Evolutionary conservation across 2,113 vertebrate genomes (phyloP).

Genomic region (Corydoras sp.): DNA sequence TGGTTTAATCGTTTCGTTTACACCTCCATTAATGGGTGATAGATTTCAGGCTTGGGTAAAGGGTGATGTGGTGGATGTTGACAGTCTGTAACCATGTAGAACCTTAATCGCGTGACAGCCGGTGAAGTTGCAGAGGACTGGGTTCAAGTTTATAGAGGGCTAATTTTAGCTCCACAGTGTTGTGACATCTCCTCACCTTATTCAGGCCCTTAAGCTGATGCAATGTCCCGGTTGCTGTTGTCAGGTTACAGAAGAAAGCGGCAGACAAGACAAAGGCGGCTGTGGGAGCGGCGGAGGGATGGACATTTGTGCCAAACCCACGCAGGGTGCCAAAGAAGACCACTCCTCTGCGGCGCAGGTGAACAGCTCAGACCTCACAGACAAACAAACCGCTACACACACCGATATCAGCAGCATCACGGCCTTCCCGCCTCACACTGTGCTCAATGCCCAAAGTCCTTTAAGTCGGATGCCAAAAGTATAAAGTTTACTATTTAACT

Average conservation of each 20-base stretch:
- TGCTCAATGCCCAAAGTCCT: conserved; percentile 6
- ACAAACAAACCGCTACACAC: conserved; percentile 5
- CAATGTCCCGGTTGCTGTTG: not conserved
- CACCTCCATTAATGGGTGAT: not conserved
- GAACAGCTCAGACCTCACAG: conserved; percentile 6
- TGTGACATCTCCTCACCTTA: conserved; percentile 6
- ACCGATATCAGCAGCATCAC: conserved; percentile 5
- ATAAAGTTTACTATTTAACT: conserved; percentile 13
- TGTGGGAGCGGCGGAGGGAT: conserved; percentile 27
- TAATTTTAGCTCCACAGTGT: not conserved
- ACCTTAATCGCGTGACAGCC: not conserved
- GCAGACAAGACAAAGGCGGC: conserved; percentile 33
- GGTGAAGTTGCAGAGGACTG: not conserved
- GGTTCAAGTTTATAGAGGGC: not conserved
- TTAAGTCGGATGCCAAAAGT: conserved; percentile 3
- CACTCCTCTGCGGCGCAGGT: conserved; percentile 13
- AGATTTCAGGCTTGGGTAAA: too few relatives aligned
- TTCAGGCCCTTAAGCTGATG: conserved; percentile 6
- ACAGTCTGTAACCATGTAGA: not conserved
- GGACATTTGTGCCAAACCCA: conserved; percentile 43
- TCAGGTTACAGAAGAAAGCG: conserved; percentile 56
- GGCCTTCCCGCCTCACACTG: conserved; percentile 7
- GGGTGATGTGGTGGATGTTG: not conserved
- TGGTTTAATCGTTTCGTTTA: not conserved
- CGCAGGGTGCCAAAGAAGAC: conserved; percentile 31